These are phyloP conservation scores for Pterois miles DNA, from an alignment of 2,797 vertebrate genomes.

Conservation along the genomic window DNA sequence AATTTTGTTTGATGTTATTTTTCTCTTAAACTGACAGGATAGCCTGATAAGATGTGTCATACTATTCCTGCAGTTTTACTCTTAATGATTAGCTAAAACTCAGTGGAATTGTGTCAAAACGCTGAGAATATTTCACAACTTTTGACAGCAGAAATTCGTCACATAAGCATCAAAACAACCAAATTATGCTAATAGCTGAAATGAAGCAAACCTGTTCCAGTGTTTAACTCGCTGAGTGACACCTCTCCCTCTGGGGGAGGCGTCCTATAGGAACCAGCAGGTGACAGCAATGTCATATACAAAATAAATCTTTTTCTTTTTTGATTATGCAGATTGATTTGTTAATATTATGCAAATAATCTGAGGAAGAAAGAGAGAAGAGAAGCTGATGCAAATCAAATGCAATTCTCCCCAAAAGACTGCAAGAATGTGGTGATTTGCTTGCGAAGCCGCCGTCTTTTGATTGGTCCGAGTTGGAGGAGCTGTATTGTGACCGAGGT, in stretches of 20 bases:
- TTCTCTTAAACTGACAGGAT: not conserved
- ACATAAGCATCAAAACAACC: conserved; percentile 12
- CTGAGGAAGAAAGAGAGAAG: not conserved
- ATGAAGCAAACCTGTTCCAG: not conserved
- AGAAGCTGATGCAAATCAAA: conserved; percentile 52
- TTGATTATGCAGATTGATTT: conserved; percentile 50
- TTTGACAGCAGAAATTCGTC: not conserved
- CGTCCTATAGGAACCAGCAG: conserved; percentile 36
- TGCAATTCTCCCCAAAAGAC: conserved; percentile 21
- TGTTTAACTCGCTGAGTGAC: conserved; percentile 37
- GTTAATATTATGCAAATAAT: conserved; percentile 48
- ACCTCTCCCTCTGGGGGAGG: conserved; percentile 14
- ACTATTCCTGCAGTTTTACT: not conserved
- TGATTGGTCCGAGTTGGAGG: conserved; percentile 10
- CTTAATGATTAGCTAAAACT: not conserved
- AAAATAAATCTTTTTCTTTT: conserved; percentile 3
- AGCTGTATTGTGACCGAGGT: not conserved
- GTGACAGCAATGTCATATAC: conserved; percentile 10
- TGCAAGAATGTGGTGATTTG: conserved; percentile 1
- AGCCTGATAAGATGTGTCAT: not conserved
- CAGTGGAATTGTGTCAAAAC: not conserved
- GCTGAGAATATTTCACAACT: not conserved
- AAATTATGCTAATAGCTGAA: conserved; percentile 8
- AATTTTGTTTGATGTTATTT: not conserved
- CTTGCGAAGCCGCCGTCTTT: not conserved